Percentiles rank a stretch among this genome's conserved stretches.
Conservation (phyloP, 2,113 vertebrate genomes). For the Philantomba maxwellii region DNA sequence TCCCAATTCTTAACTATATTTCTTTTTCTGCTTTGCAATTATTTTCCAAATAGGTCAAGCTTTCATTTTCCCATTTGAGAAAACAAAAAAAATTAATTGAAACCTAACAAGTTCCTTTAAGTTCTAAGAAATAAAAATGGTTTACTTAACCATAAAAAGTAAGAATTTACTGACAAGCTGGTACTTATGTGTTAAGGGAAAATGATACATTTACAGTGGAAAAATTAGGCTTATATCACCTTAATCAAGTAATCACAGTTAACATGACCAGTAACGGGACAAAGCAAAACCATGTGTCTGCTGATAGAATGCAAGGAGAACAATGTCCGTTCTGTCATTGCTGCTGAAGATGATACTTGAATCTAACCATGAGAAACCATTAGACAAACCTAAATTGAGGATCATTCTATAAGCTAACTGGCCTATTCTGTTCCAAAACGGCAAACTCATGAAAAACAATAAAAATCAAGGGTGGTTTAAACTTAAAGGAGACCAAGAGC, state of each 20-base stretch:
- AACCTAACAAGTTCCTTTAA: neutral
- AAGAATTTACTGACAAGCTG: neutral
- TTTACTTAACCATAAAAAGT: neutral
- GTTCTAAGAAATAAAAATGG: neutral
- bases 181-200: neutral
- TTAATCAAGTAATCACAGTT: neutral
- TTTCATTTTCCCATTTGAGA: neutral
- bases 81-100: neutral
- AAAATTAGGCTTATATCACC: neutral
- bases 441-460: neutral
- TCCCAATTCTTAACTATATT: neutral
- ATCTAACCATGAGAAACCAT: neutral
- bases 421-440: neutral
- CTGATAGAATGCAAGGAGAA: neutral
- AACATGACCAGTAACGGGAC: neutral
- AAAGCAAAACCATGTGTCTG: neutral
- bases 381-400: neutral
- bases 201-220: neutral
- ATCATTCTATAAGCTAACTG: neutral
- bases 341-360: neutral
- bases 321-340: neutral
- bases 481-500: neutral
- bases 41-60: slow-evolving; percentile 14
- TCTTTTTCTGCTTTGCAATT: neutral
- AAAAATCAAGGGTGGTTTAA: neutral